These are phyloP conservation scores for Huso huso DNA, from an alignment of 2,797 vertebrate species.

Conservation along the genomic window DNA sequence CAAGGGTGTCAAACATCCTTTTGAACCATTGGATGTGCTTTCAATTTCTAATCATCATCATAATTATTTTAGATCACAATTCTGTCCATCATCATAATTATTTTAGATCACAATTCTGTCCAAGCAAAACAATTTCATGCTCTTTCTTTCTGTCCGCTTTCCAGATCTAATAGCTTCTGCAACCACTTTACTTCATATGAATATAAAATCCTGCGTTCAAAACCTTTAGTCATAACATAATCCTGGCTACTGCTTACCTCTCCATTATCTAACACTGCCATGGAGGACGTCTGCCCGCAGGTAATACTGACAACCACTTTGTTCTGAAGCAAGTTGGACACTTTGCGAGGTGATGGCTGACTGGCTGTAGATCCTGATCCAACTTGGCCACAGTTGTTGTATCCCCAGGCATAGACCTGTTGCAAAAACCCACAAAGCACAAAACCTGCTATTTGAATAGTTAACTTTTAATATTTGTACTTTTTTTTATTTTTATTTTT, in stretches of 20 bases:
- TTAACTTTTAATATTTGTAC: background rate
- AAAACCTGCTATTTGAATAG: background rate
- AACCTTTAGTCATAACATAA: too few species aligned
- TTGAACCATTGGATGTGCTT: too few species aligned
- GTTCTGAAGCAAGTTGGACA: slow-evolving; percentile 78
- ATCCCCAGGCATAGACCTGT: slow-evolving; percentile 91
- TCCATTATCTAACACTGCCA: slow-evolving; percentile 85
- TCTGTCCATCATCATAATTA: too few species aligned
- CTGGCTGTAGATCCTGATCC: slow-evolving; percentile 92
- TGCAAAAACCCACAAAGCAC: background rate
- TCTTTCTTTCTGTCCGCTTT: background rate
- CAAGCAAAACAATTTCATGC: background rate
- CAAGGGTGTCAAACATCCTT: too few species aligned
- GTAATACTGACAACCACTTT: slow-evolving; percentile 75
- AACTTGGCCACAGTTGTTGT: slow-evolving; percentile 95
- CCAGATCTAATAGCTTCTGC: too few species aligned
- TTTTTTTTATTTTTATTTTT: background rate
- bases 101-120: too few species aligned
- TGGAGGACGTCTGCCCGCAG: slow-evolving; percentile 88
- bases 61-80: too few species aligned
- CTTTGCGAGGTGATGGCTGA: slow-evolving; percentile 81
- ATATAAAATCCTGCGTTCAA: background rate
- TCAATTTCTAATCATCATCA: too few species aligned
- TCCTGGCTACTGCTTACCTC: slow-evolving; percentile 60
- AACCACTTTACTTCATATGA: too few species aligned